Evolutionary conservation across 2,113 vertebrate genomes (phyloP).

Genomic region (Notiomystis cincta): DNA sequence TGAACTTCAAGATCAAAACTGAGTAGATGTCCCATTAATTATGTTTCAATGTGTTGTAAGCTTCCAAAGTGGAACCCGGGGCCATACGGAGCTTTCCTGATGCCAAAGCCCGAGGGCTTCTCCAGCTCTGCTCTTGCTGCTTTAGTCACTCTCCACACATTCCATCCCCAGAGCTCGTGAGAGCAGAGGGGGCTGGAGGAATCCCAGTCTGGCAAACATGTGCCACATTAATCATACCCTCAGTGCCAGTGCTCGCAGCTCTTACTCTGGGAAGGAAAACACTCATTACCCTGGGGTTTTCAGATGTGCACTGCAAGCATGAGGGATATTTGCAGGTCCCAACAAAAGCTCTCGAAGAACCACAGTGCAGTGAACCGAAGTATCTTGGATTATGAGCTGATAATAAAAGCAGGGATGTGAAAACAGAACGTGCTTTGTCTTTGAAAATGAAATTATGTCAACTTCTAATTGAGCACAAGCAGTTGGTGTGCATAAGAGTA

Average conservation of each 20-base stretch:
- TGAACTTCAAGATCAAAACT: slow-evolving; percentile 3
- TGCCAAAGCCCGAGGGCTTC: slow-evolving; percentile 34
- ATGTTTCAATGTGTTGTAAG: neutral
- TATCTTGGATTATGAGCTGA: neutral
- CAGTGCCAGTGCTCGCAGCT: fast-evolving
- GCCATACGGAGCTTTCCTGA: neutral
- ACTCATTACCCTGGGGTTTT: neutral
- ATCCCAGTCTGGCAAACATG: neutral
- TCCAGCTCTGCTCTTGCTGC: neutral
- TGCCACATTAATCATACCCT: neutral
- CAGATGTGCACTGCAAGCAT: neutral
- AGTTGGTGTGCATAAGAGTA: neutral
- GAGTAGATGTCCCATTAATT: neutral
- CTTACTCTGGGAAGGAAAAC: neutral
- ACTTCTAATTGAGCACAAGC: neutral
- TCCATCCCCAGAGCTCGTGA: neutral
- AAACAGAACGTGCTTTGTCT: neutral
- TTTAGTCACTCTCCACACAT: neutral
- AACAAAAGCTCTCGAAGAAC: neutral
- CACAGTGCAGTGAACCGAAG: neutral
- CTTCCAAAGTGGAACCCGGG: neutral
- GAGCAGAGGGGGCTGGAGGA: neutral
- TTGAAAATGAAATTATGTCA: neutral
- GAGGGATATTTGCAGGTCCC: neutral
- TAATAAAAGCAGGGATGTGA: neutral